Conservation (phyloP, 1,140 invertebrate genomes). For the Notospermus geniculatus region DNA sequence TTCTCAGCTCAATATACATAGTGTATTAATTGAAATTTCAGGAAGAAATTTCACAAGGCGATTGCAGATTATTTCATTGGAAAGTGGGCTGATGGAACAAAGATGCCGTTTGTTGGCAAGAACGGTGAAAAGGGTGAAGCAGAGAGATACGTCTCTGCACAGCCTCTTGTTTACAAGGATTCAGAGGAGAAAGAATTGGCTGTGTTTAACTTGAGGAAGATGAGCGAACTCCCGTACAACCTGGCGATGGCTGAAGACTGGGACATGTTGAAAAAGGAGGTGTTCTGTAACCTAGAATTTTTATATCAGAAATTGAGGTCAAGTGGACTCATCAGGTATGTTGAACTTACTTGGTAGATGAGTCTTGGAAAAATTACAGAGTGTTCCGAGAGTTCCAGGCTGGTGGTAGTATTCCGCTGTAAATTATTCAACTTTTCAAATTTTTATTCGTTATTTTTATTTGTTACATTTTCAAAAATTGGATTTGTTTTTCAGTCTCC, state of each 20-base stretch:
- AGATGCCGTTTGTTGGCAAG: conserved; percentile 31
- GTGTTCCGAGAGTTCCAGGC: too few relatives aligned
- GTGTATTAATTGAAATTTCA: too few relatives aligned
- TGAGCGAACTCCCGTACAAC: conserved; percentile 80
- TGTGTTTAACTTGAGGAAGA: conserved; percentile 33
- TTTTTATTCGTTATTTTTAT: too few relatives aligned
- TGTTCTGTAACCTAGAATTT: background rate
- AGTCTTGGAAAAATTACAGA: too few relatives aligned
- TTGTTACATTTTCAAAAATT: too few relatives aligned
- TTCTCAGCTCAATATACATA: too few relatives aligned
- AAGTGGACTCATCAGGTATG: too few relatives aligned
- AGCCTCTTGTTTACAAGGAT: conserved; percentile 37
- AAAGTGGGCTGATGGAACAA: conserved; percentile 15
- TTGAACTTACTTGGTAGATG: too few relatives aligned
- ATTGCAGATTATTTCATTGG: conserved; percentile 8
- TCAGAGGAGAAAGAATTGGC: conserved; percentile 72
- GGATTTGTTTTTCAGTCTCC: too few relatives aligned
- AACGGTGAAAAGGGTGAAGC: conserved; percentile 23
- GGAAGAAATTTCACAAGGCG: background rate
- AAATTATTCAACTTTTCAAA: too few relatives aligned
- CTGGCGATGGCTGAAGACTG: conserved; percentile 61
- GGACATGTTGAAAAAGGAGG: background rate
- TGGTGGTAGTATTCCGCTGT: too few relatives aligned
- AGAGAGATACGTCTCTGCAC: conserved; percentile 26
- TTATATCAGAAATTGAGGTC: too few relatives aligned